phyloP scores from a whole-genome alignment of 1,140 invertebrate genomes.

The Drosophila tropicalis region DNA sequence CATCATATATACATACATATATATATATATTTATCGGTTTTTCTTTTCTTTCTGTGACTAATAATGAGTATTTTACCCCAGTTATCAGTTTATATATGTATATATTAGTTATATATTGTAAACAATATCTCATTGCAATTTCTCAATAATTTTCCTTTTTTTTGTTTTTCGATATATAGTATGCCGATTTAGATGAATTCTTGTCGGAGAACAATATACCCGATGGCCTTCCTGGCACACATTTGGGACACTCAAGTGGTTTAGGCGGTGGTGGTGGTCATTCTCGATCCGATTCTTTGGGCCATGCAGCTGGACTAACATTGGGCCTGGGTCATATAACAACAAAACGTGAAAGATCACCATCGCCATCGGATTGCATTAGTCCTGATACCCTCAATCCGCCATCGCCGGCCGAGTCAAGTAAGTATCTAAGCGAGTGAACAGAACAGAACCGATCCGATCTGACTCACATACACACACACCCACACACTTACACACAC shows the following conservation, averaged over 20 bases:
- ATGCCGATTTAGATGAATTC: slow-evolving; percentile 98
- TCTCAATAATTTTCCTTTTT: slow-evolving; percentile 72
- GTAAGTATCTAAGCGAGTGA: slow-evolving; percentile 85
- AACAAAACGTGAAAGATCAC: slow-evolving; percentile 91
- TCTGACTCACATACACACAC: neutral
- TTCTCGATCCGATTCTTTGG: slow-evolving; percentile 83
- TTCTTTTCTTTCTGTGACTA: slow-evolving; percentile 37
- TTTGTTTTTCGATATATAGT: slow-evolving; percentile 83
- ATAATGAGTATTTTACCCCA: neutral
- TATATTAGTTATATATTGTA: neutral
- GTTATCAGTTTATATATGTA: neutral
- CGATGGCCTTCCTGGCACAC: slow-evolving; percentile 87
- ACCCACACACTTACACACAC: neutral
- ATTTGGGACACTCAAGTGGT: slow-evolving; percentile 84
- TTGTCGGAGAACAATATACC: slow-evolving; percentile 96
- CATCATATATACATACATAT: slow-evolving; percentile 29
- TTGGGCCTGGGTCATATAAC: slow-evolving; percentile 85
- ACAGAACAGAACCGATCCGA: too few relatives aligned
- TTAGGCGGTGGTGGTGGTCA: slow-evolving; percentile 62
- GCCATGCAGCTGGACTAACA: slow-evolving; percentile 84
- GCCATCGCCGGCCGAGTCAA: slow-evolving; percentile 93
- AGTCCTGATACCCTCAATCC: slow-evolving; percentile 93
- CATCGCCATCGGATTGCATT: slow-evolving; percentile 92
- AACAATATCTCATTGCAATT: slow-evolving; percentile 26
- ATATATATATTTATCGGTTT: slow-evolving; percentile 10